Evolutionary conservation across 2,113 vertebrate genomes (phyloP).

Genomic region (Herpetotheres cachinnans): DNA sequence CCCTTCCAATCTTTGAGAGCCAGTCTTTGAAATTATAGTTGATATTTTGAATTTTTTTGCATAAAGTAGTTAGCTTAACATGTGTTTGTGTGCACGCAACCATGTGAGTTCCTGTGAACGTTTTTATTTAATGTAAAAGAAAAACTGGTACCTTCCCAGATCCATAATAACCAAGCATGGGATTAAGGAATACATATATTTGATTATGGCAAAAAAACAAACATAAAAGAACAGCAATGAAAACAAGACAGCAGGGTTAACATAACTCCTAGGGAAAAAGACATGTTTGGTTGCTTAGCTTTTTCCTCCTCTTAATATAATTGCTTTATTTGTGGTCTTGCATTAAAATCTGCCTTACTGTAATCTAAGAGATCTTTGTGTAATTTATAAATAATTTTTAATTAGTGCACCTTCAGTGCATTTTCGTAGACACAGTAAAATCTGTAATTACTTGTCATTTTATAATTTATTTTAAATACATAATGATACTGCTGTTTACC

Average conservation of each 20-base stretch:
- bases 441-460: neutral
- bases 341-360: neutral
- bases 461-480: neutral
- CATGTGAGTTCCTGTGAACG: neutral
- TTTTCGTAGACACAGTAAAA: neutral
- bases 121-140: neutral
- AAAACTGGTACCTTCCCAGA: neutral
- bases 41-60: neutral
- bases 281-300: neutral
- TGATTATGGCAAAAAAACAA: neutral
- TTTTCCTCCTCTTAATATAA: neutral
- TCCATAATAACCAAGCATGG: neutral
- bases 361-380: neutral
- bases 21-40: neutral
- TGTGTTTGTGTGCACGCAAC: neutral
- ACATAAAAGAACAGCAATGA: neutral
- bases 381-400: neutral
- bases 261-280: neutral
- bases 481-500: neutral
- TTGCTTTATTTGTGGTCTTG: neutral
- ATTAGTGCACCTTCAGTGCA: neutral
- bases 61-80: neutral
- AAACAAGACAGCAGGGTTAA: neutral
- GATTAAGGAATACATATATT: neutral
- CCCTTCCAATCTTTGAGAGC: neutral